phyloP scores from a whole-genome alignment of 2,113 vertebrate genomes.

The Caranx melampygus region DNA sequence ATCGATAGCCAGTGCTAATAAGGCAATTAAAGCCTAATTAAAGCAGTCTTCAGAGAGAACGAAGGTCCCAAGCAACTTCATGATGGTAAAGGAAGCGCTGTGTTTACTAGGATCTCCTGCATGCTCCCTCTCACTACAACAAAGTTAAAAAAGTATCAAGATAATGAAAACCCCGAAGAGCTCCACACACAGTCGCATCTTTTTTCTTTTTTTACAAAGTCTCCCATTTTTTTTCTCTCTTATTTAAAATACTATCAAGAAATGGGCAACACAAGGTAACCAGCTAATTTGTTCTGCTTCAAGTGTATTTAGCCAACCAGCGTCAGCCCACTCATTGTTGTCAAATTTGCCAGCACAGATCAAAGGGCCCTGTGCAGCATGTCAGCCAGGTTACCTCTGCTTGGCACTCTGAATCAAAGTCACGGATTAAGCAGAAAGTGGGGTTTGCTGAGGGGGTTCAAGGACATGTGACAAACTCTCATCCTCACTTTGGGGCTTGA shows the following conservation, averaged over 20 bases:
- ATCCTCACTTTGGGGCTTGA: constrained; percentile 43
- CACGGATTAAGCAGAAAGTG: constrained; percentile 57
- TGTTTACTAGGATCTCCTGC: constrained; percentile 56
- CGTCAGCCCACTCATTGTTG: constrained; percentile 63
- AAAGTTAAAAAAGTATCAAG: constrained; percentile 16
- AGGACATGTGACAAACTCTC: constrained; percentile 35
- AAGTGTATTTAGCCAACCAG: constrained; percentile 54
- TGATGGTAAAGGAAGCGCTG: constrained; percentile 44
- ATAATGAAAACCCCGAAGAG: constrained; percentile 37
- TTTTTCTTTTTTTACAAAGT: not conserved
- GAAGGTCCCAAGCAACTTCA: constrained; percentile 66
- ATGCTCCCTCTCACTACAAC: constrained; percentile 29
- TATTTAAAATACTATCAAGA: constrained; percentile 9
- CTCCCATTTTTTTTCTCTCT: constrained; percentile 2
- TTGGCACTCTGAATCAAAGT: constrained; percentile 66
- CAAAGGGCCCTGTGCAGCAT: constrained; percentile 57
- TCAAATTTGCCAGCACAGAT: constrained; percentile 69
- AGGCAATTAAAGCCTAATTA: constrained; percentile 83
- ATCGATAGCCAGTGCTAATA: constrained; percentile 79
- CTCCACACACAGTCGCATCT: constrained; percentile 7
- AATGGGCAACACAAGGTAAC: constrained; percentile 27
- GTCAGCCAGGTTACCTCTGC: constrained; percentile 70
- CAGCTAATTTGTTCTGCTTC: constrained; percentile 55
- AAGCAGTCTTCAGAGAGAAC: constrained; percentile 73
- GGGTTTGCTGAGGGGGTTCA: not conserved